Conservation (phyloP, 2,113 vertebrate species). For the Aspidoscelis tigris region DNA sequence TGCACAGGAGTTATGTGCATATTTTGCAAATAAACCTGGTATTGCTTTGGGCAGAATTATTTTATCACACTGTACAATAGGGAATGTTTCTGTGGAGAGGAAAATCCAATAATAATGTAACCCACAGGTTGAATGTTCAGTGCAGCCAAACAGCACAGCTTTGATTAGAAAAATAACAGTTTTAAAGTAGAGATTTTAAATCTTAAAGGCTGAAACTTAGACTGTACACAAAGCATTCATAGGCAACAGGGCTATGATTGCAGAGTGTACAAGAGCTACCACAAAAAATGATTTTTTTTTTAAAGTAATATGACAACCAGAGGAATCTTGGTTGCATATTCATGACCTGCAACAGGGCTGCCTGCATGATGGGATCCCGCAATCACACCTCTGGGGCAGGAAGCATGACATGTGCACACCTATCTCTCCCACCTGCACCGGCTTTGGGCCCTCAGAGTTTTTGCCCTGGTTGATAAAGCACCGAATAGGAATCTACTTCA, state of each 20-base stretch:
- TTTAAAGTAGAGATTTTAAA: constrained; percentile 1
- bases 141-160: neutral
- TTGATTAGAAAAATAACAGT: neutral
- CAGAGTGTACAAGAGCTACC: too few species aligned
- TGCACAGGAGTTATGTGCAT: neutral
- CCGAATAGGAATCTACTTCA: too few species aligned
- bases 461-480: too few species aligned
- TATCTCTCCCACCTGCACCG: too few species aligned
- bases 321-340: neutral
- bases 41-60: neutral
- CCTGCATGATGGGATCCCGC: too few species aligned
- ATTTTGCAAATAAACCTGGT: constrained; percentile 18
- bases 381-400: too few species aligned
- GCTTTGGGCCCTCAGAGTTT: too few species aligned
- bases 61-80: neutral
- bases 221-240: neutral
- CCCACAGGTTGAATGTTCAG: neutral
- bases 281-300: neutral
- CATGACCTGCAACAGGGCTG: too few species aligned
- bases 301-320: neutral
- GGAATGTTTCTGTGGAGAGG: neutral
- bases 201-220: neutral
- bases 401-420: too few species aligned
- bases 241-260: neutral
- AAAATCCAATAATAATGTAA: neutral